Evolutionary conservation across 2,797 vertebrate genomes (phyloP), one percentile per base, ranked within the genome.

Genomic region (Chaetodon trifasciatus): DNA sequence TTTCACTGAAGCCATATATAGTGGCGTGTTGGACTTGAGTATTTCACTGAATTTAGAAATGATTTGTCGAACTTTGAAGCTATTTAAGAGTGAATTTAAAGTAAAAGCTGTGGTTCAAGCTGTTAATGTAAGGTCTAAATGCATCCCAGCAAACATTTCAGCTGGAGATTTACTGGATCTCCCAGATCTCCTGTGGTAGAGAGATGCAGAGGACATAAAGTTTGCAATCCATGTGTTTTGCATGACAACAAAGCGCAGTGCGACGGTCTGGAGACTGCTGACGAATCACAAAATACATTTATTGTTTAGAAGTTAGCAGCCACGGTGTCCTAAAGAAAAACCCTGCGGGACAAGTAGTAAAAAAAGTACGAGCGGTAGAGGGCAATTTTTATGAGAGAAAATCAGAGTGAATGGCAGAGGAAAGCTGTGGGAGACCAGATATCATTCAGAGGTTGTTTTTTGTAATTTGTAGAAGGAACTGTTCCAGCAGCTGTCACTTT

Each of bases 281-380:
- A 92, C 88, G 44, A 84, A 89, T 89, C 86, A 79, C 86, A 91
- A 91, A 88, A 81, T 76, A 74, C 71, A 79, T 91, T 90, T 88
- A 89, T 85, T 90, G 84, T 90, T 76, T 82, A 74, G 85, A 89
- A 89, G 85, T 86, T 88, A 79, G 78, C 80, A 88, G 87, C 53
- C 82, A 49, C 47, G 76, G 72, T 80, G 82, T 87, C 79, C 83
- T 47, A 24, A 70, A 79, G 79, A 82, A 55, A 86, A 81, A 77
- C 82, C 80, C 80, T 78, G 52, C 40, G 74, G 85, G 88, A 88
- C 77, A 40, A 84, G 87, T 83, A 62, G 79, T 86, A 57, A 82
- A 83, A 77, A 73, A 82, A 60, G 73, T 67, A 74, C 5, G 5
- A 83, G 83, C 66, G 52, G 78, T 66, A 74, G 81, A 88, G 81